Evolutionary conservation across 2,888 invertebrate species (phyloP).

Genomic region (Panopea generosa): DNA sequence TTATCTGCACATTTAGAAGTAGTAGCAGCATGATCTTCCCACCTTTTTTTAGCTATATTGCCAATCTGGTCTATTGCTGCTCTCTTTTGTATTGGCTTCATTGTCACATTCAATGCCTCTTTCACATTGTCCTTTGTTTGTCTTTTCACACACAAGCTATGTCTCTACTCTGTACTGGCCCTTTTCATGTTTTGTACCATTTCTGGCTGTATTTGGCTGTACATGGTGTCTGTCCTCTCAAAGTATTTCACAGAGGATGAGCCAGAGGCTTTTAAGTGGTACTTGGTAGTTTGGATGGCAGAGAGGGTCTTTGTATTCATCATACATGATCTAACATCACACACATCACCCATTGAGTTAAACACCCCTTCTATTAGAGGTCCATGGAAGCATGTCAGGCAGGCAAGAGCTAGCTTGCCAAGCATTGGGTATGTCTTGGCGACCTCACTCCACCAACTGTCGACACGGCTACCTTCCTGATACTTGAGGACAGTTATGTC

Average conservation of each 20-base stretch:
- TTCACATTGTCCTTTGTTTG: too few species aligned
- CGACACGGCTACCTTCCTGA: conserved; percentile 8
- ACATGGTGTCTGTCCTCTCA: conserved; percentile 16
- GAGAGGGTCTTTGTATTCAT: conserved; percentile 46
- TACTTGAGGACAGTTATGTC: background rate
- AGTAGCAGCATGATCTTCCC: too few species aligned
- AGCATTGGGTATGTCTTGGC: conserved; percentile 37
- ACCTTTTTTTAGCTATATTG: too few species aligned
- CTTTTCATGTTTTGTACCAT: too few species aligned
- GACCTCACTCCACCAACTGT: too few species aligned
- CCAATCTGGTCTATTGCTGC: too few species aligned
- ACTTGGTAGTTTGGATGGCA: conserved; percentile 61
- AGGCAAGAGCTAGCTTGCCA: conserved; percentile 39
- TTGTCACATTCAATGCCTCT: too few species aligned
- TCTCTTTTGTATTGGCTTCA: too few species aligned
- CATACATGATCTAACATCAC: conserved; percentile 43
- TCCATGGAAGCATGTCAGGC: conserved; percentile 62
- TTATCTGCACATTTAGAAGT: too few species aligned
- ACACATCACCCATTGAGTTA: conserved; percentile 61
- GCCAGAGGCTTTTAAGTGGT: conserved; percentile 46
- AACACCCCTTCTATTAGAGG: conserved; percentile 61
- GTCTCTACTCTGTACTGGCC: too few species aligned
- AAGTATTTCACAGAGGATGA: conserved; percentile 26
- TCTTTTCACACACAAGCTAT: too few species aligned
- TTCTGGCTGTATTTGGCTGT: too few species aligned